These are phyloP conservation scores for Rhinichthys osculus DNA, from an alignment of 2,797 vertebrate genomes.

Conservation along the genomic window DNA sequence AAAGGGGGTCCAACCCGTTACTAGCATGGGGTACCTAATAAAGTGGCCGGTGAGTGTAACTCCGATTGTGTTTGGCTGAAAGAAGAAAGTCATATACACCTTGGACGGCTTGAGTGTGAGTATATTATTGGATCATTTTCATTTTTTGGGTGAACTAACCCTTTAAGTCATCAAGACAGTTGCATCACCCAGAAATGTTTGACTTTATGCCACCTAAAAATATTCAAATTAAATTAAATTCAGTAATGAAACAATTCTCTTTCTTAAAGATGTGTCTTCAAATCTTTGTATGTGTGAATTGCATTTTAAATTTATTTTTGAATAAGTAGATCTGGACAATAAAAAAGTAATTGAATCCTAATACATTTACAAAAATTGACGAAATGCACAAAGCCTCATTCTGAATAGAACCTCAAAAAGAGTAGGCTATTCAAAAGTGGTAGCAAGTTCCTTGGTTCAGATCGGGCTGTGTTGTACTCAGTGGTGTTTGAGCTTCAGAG, in stretches of 20 bases:
- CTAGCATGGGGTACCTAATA: too few relatives aligned
- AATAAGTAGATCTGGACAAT: not conserved
- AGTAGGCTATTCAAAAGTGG: not conserved
- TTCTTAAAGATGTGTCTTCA: not conserved
- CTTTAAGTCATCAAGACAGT: too few relatives aligned
- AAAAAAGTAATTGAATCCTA: not conserved
- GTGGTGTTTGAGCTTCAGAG: constrained; percentile 52
- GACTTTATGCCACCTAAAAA: not conserved
- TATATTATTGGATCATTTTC: too few relatives aligned
- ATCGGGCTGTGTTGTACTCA: constrained; percentile 36
- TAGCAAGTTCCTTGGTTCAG: constrained; percentile 16
- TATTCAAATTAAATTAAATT: not conserved
- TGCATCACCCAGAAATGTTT: too few relatives aligned
- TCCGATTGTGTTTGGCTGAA: too few relatives aligned
- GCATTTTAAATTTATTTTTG: not conserved
- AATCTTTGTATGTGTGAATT: not conserved
- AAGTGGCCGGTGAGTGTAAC: too few relatives aligned
- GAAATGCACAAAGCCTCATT: not conserved
- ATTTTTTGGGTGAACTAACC: too few relatives aligned
- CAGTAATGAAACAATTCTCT: not conserved
- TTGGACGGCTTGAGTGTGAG: too few relatives aligned
- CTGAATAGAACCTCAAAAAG: not conserved
- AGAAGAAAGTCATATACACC: too few relatives aligned
- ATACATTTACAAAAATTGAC: not conserved
- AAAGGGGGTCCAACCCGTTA: too few relatives aligned